Evolutionary conservation across 2,888 invertebrate genomes (phyloP), one percentile per base, ranked within the genome.

Genomic region (Mamestra brassicae): DNA sequence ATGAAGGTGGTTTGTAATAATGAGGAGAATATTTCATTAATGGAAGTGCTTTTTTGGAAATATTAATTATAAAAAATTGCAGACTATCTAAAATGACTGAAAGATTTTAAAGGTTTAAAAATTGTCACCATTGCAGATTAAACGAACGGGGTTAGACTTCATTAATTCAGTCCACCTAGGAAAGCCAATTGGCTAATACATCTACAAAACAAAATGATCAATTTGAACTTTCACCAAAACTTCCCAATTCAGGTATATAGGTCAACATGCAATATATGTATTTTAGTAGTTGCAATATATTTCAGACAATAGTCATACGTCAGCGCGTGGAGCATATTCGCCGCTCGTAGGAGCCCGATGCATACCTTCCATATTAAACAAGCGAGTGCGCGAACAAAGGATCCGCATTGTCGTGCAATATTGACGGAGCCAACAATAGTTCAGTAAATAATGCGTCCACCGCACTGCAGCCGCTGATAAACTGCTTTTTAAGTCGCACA

Each of bases 341-440:
- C 65, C 26, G 47, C 38, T 17, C 71, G 72, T 62, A 55, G 76
- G 52, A 66, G 50, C 58, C 69, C 76, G 66, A 45, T 80, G 77
- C 80, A 83, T 80, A 76, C 71, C 74, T 74, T 67, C 75, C 71
- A 85, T 85, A 87, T 80, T 84, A 84, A 85, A 86, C 85, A 88
- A 81, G 80, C 81, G 63, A 65, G 81, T 64, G 67, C 72, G 65
- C 81, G 78, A 85, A 89, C 89, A 90, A 87, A 88, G 87, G 79
- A 65, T 64, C 74, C 65, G 71, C 80, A 83, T 82, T 87, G 84
- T 86, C 74, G 80, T 69, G 72, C 76, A 85, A 80, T 88, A 86
- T 82, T 75, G 84, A 70, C 77, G 64, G 79, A 78, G 61, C 68
- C 76, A 62, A 81, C 84, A 86, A 85, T 84, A 80, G 72, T 75